phyloP scores from a whole-genome alignment of 2,888 invertebrate species.

The Dermolepida albohirtum region DNA sequence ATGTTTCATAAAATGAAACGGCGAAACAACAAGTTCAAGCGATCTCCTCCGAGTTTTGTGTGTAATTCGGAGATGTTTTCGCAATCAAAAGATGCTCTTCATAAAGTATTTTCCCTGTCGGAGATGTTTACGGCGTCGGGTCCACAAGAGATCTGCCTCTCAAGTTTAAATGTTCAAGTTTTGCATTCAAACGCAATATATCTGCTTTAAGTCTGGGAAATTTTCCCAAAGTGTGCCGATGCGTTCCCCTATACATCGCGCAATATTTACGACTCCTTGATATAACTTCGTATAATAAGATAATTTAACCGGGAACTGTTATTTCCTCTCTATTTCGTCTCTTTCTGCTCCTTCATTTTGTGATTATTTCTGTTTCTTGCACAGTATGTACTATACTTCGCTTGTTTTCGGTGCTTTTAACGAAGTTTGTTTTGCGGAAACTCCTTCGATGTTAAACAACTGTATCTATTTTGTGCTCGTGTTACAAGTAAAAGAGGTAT shows the following conservation, averaged over 20 bases:
- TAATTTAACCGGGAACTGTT: no score
- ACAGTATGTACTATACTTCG: no score
- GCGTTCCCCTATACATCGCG: background rate
- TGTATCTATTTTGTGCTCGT: background rate
- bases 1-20: no score
- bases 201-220: slow-evolving; percentile 14
- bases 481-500: slow-evolving; percentile 8
- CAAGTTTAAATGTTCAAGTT: slow-evolving; percentile 22
- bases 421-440: no score
- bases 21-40: slow-evolving; percentile 16
- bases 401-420: no score
- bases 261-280: slow-evolving; percentile 12
- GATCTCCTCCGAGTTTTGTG: slow-evolving; percentile 2
- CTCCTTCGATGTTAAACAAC: no score
- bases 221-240: slow-evolving; percentile 3
- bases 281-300: background rate
- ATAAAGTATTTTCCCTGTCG: slow-evolving; percentile 3
- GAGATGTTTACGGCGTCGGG: slow-evolving; percentile 5
- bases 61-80: slow-evolving; percentile 18
- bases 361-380: no score
- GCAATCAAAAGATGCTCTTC: slow-evolving; percentile 31
- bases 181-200: slow-evolving; percentile 4
- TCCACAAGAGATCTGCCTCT: background rate
- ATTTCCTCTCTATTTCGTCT: slow-evolving; percentile 1
- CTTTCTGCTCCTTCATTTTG: background rate